phyloP scores from a whole-genome alignment of 2,113 vertebrate genomes.

The Microtus montanus region DNA sequence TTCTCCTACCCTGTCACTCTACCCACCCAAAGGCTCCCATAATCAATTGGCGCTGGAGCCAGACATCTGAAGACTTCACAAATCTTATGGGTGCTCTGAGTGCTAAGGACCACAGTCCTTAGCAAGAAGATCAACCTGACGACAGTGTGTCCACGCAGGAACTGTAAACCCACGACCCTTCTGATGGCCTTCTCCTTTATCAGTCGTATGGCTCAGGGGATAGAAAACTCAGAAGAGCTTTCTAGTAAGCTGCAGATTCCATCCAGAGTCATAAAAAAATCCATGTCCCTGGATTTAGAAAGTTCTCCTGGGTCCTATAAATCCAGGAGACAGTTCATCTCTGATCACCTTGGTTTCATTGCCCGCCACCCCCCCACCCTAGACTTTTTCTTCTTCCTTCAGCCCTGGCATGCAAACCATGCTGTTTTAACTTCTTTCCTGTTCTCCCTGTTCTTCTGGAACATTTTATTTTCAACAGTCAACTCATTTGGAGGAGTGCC shows the following conservation, averaged over 20 bases:
- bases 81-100: not conserved
- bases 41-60: not conserved
- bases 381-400: conserved; percentile 80
- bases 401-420: conserved; percentile 89
- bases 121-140: conserved; percentile 60
- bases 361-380: not conserved
- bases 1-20: not conserved
- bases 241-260: conserved; percentile 63
- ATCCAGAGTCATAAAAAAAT: conserved; percentile 68
- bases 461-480: conserved; percentile 92
- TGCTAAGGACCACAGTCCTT: not conserved
- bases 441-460: conserved; percentile 92
- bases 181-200: conserved; percentile 64
- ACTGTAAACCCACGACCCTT: conserved; percentile 58
- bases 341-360: conserved; percentile 76
- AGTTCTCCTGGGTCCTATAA: conserved; percentile 44
- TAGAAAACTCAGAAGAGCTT: conserved; percentile 66
- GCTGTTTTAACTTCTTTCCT: conserved; percentile 91
- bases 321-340: conserved; percentile 77
- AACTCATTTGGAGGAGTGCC: conserved; percentile 90
- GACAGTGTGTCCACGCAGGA: conserved; percentile 43
- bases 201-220: conserved; percentile 50
- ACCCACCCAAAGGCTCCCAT: not conserved
- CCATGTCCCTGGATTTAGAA: conserved; percentile 62
- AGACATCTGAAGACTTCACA: conserved; percentile 7